A percentile compares a stretch with the other conserved stretches of the same genome.
Evolutionary conservation across 1,140 invertebrate genomes (phyloP).

Genomic region (Helicoverpa armigera): DNA sequence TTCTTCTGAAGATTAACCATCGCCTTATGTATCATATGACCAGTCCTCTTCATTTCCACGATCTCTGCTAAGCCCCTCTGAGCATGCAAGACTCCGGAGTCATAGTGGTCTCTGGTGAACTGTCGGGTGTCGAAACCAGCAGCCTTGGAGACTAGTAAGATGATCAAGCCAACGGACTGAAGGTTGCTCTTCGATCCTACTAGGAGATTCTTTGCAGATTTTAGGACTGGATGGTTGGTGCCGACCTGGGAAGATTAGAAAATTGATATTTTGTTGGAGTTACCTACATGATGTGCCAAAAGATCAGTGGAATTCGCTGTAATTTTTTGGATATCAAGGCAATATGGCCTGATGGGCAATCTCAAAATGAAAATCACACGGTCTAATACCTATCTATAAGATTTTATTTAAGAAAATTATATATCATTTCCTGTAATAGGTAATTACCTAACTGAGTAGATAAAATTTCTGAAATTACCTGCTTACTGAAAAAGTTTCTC

Average conservation of each 20-base stretch:
- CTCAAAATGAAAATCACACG: too few species aligned
- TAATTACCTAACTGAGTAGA: too few species aligned
- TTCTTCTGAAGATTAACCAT: conserved; percentile 90
- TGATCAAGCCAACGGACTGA: conserved; percentile 95
- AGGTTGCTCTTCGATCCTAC: conserved; percentile 90
- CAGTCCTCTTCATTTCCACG: conserved; percentile 98
- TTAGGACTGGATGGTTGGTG: conserved; percentile 78
- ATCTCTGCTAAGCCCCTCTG: conserved; percentile 95
- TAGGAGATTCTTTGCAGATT: conserved; percentile 78
- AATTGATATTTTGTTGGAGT: not conserved
- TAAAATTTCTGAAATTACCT: too few species aligned
- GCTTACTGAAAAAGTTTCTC: too few species aligned
- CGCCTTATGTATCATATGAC: conserved; percentile 96
- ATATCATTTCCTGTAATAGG: too few species aligned
- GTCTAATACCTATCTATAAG: too few species aligned
- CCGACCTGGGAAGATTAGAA: conserved; percentile 65
- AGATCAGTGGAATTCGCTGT: too few species aligned
- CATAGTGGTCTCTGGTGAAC: conserved; percentile 66
- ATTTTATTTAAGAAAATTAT: too few species aligned
- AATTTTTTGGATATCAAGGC: too few species aligned
- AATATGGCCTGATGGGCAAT: too few species aligned
- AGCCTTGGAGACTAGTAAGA: conserved; percentile 94
- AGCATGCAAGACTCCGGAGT: conserved; percentile 72
- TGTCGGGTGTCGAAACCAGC: conserved; percentile 76
- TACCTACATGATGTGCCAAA: too few species aligned